These are phyloP conservation scores for Martes martes DNA, from an alignment of 2,113 vertebrate genomes.

Conservation along the genomic window DNA sequence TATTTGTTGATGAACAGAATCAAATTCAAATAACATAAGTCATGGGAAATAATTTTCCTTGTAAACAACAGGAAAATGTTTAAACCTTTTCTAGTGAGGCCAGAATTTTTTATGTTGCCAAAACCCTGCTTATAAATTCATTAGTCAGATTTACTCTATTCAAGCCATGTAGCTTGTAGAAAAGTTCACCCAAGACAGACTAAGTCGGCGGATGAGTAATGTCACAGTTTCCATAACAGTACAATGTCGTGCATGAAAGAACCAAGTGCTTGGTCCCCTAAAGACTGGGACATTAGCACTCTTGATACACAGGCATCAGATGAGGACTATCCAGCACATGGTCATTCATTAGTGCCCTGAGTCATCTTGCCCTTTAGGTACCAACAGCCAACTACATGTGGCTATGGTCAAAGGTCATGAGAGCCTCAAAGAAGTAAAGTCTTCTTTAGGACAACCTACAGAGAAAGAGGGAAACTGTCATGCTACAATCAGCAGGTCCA, in stretches of 20 bases:
- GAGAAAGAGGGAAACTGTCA: not conserved
- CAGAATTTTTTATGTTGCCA: slow-evolving; percentile 6
- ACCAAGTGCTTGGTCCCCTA: not conserved
- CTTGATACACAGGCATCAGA: no score
- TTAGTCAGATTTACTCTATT: slow-evolving; percentile 34
- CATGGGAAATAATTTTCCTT: slow-evolving; percentile 33
- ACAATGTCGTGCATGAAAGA: not conserved
- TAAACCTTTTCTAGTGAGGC: not conserved
- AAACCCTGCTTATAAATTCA: slow-evolving; percentile 24
- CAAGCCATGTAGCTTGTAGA: not conserved
- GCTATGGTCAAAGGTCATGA: not conserved
- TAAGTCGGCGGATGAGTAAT: not conserved
- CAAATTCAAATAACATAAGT: slow-evolving; percentile 32
- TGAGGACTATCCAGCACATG: not conserved
- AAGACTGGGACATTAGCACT: not conserved
- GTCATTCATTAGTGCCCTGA: not conserved
- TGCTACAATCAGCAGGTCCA: not conserved
- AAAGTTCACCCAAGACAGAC: slow-evolving; percentile 20
- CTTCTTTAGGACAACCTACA: not conserved
- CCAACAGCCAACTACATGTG: not conserved
- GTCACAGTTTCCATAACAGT: not conserved
- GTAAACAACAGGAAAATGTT: slow-evolving; percentile 44
- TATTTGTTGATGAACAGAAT: slow-evolving; percentile 49
- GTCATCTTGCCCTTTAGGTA: not conserved
- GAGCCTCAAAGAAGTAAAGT: not conserved